Evolutionary conservation across 2,113 vertebrate species (phyloP), one percentile per base, ranked within the genome.

Genomic region (Corythornis madagascariensis): DNA sequence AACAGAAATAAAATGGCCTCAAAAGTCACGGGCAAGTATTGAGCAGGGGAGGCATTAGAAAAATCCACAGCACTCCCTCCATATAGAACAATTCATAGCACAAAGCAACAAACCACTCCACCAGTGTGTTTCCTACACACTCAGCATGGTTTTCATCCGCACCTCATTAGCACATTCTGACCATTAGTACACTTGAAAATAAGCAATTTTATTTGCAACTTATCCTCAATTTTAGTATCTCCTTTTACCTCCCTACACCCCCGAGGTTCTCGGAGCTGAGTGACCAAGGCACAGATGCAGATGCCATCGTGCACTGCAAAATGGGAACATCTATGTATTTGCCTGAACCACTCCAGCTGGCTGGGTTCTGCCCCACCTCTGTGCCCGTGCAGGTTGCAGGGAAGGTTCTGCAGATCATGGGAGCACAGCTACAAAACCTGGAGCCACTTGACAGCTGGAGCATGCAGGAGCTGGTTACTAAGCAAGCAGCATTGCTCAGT

Each of bases 141-240:
- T 92, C 82, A 81, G 74, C 67, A 86, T 89, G 86, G 82, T 79
- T 88, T 94, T 92, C 65, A 82, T 73, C 91, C 55, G 0, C 70
- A 89, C 91, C 85, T 93, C 92, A 69, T 95, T 94, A 96, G 86
- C 64, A 64, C 83, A 69, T 87, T 84, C 86, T 86, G 92, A 84
- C 67, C 59, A 75, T 79, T 94, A 87, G 11, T 29, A 29, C 20
- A 21, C 55, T 87, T 80, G 29, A 81, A 92, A 87, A 90, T 25
- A 64, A 63, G 57, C 1, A 0, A 57, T 63, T 91, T 82, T 90
- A 45, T 85, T 92, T 82, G 69, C 29, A 89, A 78, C 33, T 31
- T 24, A 35, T 50, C 42, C 53, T 79, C 61, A 53, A 26, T 84
- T 56, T 70, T 57, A 70, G 26, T 47, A 65, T 59, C 0, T 0